These are phyloP conservation scores for Zaprionus tsacasi DNA, from an alignment of 1,140 invertebrate genomes.

Conservation along the genomic window DNA sequence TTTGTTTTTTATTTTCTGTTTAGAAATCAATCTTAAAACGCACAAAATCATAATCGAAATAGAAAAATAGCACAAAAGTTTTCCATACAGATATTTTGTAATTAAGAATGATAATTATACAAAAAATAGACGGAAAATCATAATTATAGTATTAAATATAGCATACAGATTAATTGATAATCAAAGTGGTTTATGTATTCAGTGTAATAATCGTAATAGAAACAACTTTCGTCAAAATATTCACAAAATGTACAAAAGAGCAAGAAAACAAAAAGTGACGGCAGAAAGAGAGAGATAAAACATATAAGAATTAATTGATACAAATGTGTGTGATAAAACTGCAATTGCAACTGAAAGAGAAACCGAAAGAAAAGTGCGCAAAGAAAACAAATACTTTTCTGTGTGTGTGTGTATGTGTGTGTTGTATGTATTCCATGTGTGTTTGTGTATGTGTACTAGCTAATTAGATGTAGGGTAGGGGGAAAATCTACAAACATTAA, in stretches of 20 bases:
- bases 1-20: slow-evolving; percentile 57
- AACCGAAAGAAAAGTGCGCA: slow-evolving; percentile 42
- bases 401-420: slow-evolving; percentile 29
- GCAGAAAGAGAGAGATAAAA: slow-evolving; percentile 14
- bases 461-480: slow-evolving; percentile 30
- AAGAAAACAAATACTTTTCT: slow-evolving; percentile 48
- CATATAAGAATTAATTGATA: background rate
- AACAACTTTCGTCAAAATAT: slow-evolving; percentile 1
- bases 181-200: slow-evolving; percentile 22
- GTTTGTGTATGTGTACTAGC: slow-evolving; percentile 20
- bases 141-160: slow-evolving; percentile 31
- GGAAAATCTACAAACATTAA: slow-evolving; percentile 19
- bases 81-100: slow-evolving; percentile 23
- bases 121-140: slow-evolving; percentile 46
- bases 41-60: slow-evolving; percentile 74
- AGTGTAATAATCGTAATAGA: background rate
- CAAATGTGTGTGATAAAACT: slow-evolving; percentile 6
- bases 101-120: slow-evolving; percentile 32
- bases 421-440: slow-evolving; percentile 18
- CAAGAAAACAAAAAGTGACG: slow-evolving; percentile 14
- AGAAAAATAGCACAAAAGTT: slow-evolving; percentile 69
- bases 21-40: slow-evolving; percentile 78
- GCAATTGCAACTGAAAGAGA: slow-evolving; percentile 29
- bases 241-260: slow-evolving; percentile 1
- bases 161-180: slow-evolving; percentile 30